Conservation (phyloP, 1,140 invertebrate species). For the Zaprionus gabonicus region DNA sequence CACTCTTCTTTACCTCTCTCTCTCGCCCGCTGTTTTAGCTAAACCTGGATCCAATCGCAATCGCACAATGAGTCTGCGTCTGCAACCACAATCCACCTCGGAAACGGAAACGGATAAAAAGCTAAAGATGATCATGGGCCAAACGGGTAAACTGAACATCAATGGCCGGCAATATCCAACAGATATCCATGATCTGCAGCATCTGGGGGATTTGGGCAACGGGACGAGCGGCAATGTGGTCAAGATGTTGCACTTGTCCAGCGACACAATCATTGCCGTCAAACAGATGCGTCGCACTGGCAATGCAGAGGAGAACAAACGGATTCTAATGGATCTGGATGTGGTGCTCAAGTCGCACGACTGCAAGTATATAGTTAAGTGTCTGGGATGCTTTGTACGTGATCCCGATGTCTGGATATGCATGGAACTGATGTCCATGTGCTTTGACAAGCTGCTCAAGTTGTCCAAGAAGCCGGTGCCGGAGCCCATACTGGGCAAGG, state of each 20-base stretch:
- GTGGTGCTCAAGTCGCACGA: slow-evolving; percentile 98
- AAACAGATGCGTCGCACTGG: slow-evolving; percentile 99
- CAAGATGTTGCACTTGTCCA: slow-evolving; percentile 96
- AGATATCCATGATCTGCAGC: slow-evolving; percentile 94
- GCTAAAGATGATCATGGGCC: slow-evolving; percentile 85
- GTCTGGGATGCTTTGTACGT: slow-evolving; percentile 98
- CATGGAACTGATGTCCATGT: slow-evolving; percentile 99
- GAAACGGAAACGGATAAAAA: slow-evolving; percentile 85
- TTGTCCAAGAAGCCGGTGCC: slow-evolving; percentile 93
- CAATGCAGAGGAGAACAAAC: slow-evolving; percentile 98
- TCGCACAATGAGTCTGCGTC: slow-evolving; percentile 55
- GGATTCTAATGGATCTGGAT: slow-evolving; percentile 99
- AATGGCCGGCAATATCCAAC: slow-evolving; percentile 92
- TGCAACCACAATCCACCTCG: slow-evolving; percentile 67
- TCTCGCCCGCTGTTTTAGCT: slow-evolving; percentile 19
- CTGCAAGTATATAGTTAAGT: slow-evolving; percentile 98
- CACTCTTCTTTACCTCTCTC: neutral
- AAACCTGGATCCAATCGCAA: slow-evolving; percentile 50
- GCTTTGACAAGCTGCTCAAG: slow-evolving; percentile 98
- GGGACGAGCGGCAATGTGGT: slow-evolving; percentile 99
- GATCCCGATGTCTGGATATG: slow-evolving; percentile 96
- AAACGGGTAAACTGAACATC: slow-evolving; percentile 93
- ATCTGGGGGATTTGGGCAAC: slow-evolving; percentile 96
- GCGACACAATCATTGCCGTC: slow-evolving; percentile 94
- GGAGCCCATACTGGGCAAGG: slow-evolving; percentile 97